phyloP scores from a whole-genome alignment of 2,888 invertebrate species.

The Campoplex nolae region DNA sequence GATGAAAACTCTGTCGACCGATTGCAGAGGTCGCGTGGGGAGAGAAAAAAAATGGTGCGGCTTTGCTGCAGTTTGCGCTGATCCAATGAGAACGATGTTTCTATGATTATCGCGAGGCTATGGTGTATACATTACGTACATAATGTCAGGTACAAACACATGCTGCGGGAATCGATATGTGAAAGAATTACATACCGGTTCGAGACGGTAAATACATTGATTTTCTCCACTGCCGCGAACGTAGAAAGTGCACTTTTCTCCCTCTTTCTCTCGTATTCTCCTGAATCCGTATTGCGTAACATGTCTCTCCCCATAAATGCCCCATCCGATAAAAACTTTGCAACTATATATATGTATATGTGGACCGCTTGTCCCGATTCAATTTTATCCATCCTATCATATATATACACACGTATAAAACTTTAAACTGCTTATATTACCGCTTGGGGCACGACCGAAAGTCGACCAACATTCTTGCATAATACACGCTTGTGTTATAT shows the following conservation, averaged over 20 bases:
- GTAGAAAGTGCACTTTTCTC: conserved; percentile 36
- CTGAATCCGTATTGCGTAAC: conserved; percentile 27
- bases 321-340: conserved; percentile 36
- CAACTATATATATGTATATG: background rate
- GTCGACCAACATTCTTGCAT: conserved; percentile 50
- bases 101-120: background rate
- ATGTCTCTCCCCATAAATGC: conserved; percentile 22
- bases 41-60: background rate
- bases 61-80: background rate
- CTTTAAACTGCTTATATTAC: conserved; percentile 36
- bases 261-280: background rate
- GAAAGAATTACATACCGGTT: conserved; percentile 15
- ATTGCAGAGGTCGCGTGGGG: background rate
- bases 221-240: conserved; percentile 29
- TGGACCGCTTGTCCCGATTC: conserved; percentile 22
- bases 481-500: conserved; percentile 21
- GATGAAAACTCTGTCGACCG: background rate
- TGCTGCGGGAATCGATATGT: conserved; percentile 14
- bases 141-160: background rate
- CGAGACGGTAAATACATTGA: conserved; percentile 37
- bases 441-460: conserved; percentile 19
- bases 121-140: conserved; percentile 1
- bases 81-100: background rate
- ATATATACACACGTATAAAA: background rate
- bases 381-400: background rate